phyloP scores from a whole-genome alignment of 2,113 vertebrate genomes.

The Dromaius novaehollandiae region DNA sequence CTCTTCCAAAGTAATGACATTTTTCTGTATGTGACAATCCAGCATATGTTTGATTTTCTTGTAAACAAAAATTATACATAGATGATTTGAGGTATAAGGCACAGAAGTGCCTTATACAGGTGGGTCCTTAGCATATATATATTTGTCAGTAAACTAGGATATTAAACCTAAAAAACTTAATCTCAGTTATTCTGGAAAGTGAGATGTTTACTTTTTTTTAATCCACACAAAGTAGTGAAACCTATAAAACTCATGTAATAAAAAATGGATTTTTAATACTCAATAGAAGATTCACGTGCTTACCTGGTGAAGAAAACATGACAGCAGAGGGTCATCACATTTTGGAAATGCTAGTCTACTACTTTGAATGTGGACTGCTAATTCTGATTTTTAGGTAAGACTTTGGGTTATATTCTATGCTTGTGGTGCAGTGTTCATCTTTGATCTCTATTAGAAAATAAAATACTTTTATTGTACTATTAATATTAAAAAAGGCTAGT shows the following conservation, averaged over 20 bases:
- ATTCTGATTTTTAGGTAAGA: background rate
- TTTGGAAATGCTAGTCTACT: background rate
- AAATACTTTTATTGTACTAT: background rate
- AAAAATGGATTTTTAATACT: background rate
- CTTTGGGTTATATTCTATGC: background rate
- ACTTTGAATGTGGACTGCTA: background rate
- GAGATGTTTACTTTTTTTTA: background rate
- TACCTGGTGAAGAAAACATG: background rate
- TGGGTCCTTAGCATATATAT: background rate
- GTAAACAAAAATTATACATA: background rate
- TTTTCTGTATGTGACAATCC: background rate
- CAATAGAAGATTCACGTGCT: background rate
- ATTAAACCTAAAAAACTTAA: background rate
- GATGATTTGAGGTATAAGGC: background rate
- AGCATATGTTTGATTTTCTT: background rate
- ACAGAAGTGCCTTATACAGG: background rate
- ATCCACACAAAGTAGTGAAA: background rate
- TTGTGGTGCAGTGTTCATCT: too few species aligned
- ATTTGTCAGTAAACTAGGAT: background rate
- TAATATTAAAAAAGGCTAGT: background rate
- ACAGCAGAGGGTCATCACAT: background rate
- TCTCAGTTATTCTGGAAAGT: background rate
- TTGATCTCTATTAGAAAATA: background rate
- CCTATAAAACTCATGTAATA: background rate
- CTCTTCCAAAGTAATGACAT: background rate